A percentile compares a stretch with the other conserved stretches of the same genome.
Conservation (phyloP, 2,888 invertebrate species). For the Imbricaverruca yamaguchii region DNA sequence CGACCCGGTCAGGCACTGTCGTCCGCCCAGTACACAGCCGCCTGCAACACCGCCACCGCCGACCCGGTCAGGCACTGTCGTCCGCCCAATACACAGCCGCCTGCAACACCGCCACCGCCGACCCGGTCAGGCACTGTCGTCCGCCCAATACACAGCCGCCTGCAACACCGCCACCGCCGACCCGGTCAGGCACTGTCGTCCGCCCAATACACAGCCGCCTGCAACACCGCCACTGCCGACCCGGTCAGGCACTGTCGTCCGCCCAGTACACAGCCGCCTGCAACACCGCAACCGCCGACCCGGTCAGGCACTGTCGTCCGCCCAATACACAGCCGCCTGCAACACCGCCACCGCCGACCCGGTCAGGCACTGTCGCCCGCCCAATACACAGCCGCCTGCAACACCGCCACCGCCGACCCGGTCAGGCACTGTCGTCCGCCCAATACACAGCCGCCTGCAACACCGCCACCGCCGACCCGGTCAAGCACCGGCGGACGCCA, state of each 20-base stretch:
- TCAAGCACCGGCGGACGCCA: too few species aligned
- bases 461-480: too few species aligned
- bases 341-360: background rate
- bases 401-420: background rate
- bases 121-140: background rate
- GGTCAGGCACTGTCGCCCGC: background rate
- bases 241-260: background rate
- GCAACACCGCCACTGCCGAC: background rate
- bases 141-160: conserved; percentile 6
- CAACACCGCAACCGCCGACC: background rate
- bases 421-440: too few species aligned
- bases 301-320: background rate
- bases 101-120: background rate
- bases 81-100: background rate
- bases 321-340: conserved; percentile 16
- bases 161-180: background rate
- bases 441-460: too few species aligned
- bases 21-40: too few species aligned
- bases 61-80: background rate
- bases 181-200: background rate
- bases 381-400: conserved; percentile 12
- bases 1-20: too few species aligned
- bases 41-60: too few species aligned
- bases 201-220: conserved; percentile 10
- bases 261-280: conserved; percentile 16